Evolutionary conservation across 2,113 vertebrate genomes (phyloP).

Genomic region (Bubo bubo): DNA sequence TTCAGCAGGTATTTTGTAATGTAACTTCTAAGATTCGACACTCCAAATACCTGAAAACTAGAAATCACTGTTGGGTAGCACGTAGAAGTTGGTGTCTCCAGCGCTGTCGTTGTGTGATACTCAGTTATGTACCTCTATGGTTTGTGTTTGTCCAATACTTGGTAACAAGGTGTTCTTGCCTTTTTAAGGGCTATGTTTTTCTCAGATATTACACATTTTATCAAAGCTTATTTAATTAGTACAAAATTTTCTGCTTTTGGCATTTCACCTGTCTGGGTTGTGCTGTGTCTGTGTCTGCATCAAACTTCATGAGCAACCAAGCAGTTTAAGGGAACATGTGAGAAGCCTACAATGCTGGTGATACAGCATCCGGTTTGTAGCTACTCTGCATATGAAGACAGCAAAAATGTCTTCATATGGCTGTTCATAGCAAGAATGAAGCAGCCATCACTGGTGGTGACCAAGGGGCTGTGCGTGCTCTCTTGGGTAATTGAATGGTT

Average conservation of each 20-base stretch:
- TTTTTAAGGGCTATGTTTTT: too few relatives aligned
- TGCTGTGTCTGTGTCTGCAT: neutral
- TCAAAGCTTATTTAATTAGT: fast-evolving
- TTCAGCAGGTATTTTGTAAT: neutral
- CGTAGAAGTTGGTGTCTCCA: neutral
- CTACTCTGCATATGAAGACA: fast-evolving
- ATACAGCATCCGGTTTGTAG: neutral
- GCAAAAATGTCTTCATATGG: neutral
- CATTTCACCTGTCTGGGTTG: neutral
- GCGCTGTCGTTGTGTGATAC: fast-evolving
- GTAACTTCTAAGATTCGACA: neutral
- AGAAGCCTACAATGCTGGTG: fast-evolving
- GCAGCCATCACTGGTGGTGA: fast-evolving
- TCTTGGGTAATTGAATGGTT: neutral
- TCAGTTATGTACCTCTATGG: neutral
- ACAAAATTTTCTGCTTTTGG: fast-evolving
- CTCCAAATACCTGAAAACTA: neutral
- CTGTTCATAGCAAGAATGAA: neutral
- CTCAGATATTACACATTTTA: fast-evolving
- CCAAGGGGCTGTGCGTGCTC: neutral
- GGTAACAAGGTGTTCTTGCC: fast-evolving
- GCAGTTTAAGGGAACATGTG: fast-evolving
- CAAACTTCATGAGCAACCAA: neutral
- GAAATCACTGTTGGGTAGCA: fast-evolving
- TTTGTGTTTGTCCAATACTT: fast-evolving